These are phyloP conservation scores for Hiodon alosoides DNA, from an alignment of 2,113 vertebrate genomes.

Conservation along the genomic window DNA sequence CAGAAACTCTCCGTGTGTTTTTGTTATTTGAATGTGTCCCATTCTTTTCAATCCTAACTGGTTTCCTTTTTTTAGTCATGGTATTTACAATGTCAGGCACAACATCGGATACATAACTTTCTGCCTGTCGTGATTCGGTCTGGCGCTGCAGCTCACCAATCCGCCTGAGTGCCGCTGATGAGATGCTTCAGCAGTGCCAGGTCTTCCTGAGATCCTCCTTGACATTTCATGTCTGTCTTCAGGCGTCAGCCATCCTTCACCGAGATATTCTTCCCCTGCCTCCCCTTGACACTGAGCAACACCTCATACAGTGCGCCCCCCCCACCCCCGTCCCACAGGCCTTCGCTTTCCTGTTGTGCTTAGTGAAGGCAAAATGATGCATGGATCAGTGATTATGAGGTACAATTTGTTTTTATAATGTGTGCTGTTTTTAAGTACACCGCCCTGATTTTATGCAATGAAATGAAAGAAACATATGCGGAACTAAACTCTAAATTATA, in stretches of 20 bases:
- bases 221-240: conserved; percentile 44
- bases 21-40: no score
- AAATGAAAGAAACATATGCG: no score
- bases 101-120: not conserved
- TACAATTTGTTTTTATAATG: no score
- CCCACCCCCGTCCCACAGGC: not conserved
- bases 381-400: no score
- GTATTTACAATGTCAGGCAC: not conserved
- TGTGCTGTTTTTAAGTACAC: no score
- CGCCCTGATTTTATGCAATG: no score
- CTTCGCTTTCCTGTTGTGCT: not conserved
- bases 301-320: conserved; percentile 29
- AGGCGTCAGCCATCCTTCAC: conserved; percentile 38
- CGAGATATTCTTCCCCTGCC: conserved; percentile 21
- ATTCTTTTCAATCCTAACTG: no score
- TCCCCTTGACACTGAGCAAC: conserved; percentile 39
- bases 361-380: no score
- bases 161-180: conserved; percentile 11
- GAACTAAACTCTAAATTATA: no score
- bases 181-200: conserved; percentile 31
- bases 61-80: not conserved
- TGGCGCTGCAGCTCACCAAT: no score
- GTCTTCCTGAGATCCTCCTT: conserved; percentile 49
- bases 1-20: no score
- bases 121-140: not conserved